phyloP scores from a whole-genome alignment of 2,888 invertebrate genomes.

The Idaea aversata region DNA sequence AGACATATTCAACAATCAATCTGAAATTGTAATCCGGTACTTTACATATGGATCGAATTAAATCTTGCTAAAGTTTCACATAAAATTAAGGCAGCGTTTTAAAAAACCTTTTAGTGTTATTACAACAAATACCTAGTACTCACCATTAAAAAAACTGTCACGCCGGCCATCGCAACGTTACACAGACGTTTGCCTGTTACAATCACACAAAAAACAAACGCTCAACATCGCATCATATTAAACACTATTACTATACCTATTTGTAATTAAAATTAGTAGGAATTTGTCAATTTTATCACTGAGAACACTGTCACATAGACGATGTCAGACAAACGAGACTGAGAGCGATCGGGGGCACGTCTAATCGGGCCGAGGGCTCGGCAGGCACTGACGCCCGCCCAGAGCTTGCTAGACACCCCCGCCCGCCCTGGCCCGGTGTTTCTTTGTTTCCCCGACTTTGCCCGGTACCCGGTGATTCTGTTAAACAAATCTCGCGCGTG shows the following conservation, averaged over 20 bases:
- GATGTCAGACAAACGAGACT: slow-evolving; percentile 28
- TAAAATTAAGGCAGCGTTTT: background rate
- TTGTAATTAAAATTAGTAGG: slow-evolving; percentile 16
- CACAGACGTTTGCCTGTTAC: slow-evolving; percentile 22
- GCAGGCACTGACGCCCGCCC: slow-evolving; percentile 64
- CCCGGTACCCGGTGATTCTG: slow-evolving; percentile 39
- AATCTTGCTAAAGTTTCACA: background rate
- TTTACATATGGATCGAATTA: background rate
- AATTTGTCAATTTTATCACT: slow-evolving; percentile 37
- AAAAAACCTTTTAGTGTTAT: slow-evolving; percentile 21
- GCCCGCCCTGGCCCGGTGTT: slow-evolving; percentile 67
- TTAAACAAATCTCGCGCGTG: slow-evolving; percentile 65
- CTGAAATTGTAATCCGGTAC: background rate
- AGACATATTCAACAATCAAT: background rate
- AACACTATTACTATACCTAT: slow-evolving; percentile 25
- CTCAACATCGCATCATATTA: slow-evolving; percentile 44
- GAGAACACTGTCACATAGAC: slow-evolving; percentile 46
- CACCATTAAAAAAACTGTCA: slow-evolving; percentile 44
- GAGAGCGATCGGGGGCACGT: slow-evolving; percentile 33
- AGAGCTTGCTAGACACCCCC: slow-evolving; percentile 45
- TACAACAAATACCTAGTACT: slow-evolving; percentile 30
- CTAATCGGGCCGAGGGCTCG: slow-evolving; percentile 52
- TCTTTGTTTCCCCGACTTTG: slow-evolving; percentile 75
- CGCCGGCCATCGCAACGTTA: slow-evolving; percentile 30
- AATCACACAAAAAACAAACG: slow-evolving; percentile 24